Base-by-base conservation (phyloP, 2,113 vertebrate genomes). In the Ctenomys sociabilis region DNA sequence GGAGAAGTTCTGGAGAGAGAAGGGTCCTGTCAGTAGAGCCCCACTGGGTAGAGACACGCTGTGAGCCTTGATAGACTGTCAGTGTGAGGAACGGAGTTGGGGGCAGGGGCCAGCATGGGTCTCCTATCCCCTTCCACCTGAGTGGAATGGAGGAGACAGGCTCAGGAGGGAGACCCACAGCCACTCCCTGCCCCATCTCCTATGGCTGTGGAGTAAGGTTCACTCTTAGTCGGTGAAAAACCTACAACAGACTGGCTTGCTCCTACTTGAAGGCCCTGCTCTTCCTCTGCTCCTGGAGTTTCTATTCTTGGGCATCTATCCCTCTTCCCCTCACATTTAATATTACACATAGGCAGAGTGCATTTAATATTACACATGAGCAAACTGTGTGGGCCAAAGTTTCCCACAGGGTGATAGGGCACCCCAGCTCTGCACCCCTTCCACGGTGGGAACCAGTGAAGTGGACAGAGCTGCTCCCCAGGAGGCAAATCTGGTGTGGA, bases 11-110 rank as follows among this genome's bases (percentile, higher is more conserved):
- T 43, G 72, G 68, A 82, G 75, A 75, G 78, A 59, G 83, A 78
- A 90, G 63, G 88, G 30, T 43, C 85, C 87, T 97, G 88, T 94
- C 83, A 94, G 40, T 57, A 72, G 52, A 86, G 94, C n/a, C 90
- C 95, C 66, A 86, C 61, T 13, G 7, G 11, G 64, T 13, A 13
- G 30, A 32, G 64, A 30, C 30, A 5, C 12, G 4, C 30, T 32
- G 0, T 32, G 13, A 3, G 30, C 13, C 3, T 13, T 12, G 28
- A 28, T 10, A 10, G 61, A 63, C 61, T 30, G 28, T 1, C 8
- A 66, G 30, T 66, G 11, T 66, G 13, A 70, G 66, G 66, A n/a
- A 70, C 16, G 16, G 32, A n/a, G 66, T 32, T 11, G 0, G 21
- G 64, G 61, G 16, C n/a, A 5, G 9, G 37, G 7, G 70, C 8